Conservation (phyloP, 2,888 invertebrate species). For the Noctua fimbriata region DNA sequence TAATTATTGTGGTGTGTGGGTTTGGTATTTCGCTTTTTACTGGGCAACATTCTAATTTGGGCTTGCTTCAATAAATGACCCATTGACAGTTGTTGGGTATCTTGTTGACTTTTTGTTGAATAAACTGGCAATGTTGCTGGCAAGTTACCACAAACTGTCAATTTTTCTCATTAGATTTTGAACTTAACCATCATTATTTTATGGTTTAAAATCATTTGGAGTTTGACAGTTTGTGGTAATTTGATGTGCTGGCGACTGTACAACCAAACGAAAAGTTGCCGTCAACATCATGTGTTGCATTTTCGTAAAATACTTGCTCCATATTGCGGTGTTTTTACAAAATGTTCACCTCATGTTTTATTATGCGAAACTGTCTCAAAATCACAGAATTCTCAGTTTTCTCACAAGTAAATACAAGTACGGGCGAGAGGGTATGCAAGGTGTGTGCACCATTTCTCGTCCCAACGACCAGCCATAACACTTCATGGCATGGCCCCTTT, state of each 20-base stretch:
- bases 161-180: no score
- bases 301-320: neutral
- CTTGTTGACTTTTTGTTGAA: neutral
- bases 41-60: no score
- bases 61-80: neutral
- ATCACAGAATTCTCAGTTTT: neutral
- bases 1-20: neutral
- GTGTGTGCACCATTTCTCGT: slow-evolving; percentile 39
- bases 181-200: no score
- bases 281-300: neutral
- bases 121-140: neutral
- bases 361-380: neutral
- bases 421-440: slow-evolving; percentile 38
- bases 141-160: no score
- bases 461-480: slow-evolving; percentile 59
- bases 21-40: neutral
- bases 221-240: no score
- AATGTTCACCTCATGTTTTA: neutral
- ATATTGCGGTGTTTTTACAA: neutral
- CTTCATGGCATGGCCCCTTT: slow-evolving; percentile 60
- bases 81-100: neutral
- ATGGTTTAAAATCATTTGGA: no score
- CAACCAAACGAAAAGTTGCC: neutral
- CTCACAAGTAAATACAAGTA: slow-evolving; percentile 8
- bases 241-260: neutral